These are phyloP conservation scores for Amblyjoppa proteus DNA, from an alignment of 2,888 invertebrate genomes.

Conservation along the genomic window DNA sequence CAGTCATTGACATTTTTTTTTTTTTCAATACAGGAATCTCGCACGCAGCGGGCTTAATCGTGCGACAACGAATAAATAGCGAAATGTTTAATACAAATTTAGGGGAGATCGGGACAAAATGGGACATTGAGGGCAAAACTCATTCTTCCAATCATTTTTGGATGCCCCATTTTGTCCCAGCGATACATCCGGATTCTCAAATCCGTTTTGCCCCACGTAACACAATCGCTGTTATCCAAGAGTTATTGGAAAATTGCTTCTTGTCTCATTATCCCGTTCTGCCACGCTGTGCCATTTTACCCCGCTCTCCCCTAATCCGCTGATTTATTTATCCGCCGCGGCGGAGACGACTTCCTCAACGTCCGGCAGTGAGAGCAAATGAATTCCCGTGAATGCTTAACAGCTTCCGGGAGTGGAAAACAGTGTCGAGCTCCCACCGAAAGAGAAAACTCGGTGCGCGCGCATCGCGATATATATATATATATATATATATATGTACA, in stretches of 20 bases:
- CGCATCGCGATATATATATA: not conserved
- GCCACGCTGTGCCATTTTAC: too few relatives aligned
- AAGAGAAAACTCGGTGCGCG: slow-evolving; percentile 12
- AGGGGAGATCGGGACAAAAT: too few relatives aligned
- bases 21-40: not conserved
- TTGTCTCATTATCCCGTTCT: too few relatives aligned
- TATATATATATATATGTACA: not conserved
- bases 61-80: not conserved
- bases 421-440: slow-evolving; percentile 1
- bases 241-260: too few relatives aligned
- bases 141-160: too few relatives aligned
- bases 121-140: too few relatives aligned
- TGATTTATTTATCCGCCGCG: not conserved
- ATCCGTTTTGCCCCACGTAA: too few relatives aligned
- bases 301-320: too few relatives aligned
- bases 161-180: too few relatives aligned
- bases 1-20: too few relatives aligned
- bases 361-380: slow-evolving; percentile 30
- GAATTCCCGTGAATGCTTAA: slow-evolving; percentile 39
- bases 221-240: too few relatives aligned
- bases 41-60: not conserved
- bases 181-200: too few relatives aligned
- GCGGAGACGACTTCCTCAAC: not conserved
- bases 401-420: slow-evolving; percentile 9
- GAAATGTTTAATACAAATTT: not conserved